Conservation (phyloP, 2,888 invertebrate species). For the Onchidella celtica region DNA sequence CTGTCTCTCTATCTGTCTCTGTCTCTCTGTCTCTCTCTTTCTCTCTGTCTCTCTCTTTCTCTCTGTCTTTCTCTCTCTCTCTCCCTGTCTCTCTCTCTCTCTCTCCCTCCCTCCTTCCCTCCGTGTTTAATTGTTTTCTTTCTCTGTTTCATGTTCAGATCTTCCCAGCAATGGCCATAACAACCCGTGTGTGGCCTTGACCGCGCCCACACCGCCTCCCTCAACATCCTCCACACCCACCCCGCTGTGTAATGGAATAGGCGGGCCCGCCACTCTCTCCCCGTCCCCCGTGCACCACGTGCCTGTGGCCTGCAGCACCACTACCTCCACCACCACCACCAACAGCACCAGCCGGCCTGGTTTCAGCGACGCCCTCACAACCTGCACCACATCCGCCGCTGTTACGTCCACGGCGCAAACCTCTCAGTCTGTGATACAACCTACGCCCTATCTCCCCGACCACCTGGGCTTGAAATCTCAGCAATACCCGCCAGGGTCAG, state of each 20-base stretch:
- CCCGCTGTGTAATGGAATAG: slow-evolving; percentile 32
- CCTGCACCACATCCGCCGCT: neutral
- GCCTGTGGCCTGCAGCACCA: slow-evolving; percentile 13
- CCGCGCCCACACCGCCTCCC: slow-evolving; percentile 27
- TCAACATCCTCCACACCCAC: slow-evolving; percentile 33
- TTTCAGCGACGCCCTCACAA: slow-evolving; percentile 16
- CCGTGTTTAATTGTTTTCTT: neutral
- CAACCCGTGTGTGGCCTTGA: neutral
- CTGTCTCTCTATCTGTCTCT: neutral
- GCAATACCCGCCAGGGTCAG: neutral
- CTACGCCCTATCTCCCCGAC: slow-evolving; percentile 4
- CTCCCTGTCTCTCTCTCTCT: neutral
- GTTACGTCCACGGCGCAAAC: neutral
- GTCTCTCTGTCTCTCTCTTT: neutral
- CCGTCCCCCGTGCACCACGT: slow-evolving; percentile 22
- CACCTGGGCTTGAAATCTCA: neutral
- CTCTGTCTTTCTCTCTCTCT: neutral
- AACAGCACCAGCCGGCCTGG: slow-evolving; percentile 33
- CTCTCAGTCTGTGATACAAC: slow-evolving; percentile 43
- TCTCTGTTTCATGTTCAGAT: slow-evolving; percentile 25
- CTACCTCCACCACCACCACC: slow-evolving; percentile 39
- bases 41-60: neutral
- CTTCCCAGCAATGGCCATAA: neutral
- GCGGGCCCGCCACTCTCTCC: neutral
- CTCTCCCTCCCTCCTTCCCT: neutral